Conservation (phyloP, 2,113 vertebrate species). For the Hymenochirus boettgeri region DNA sequence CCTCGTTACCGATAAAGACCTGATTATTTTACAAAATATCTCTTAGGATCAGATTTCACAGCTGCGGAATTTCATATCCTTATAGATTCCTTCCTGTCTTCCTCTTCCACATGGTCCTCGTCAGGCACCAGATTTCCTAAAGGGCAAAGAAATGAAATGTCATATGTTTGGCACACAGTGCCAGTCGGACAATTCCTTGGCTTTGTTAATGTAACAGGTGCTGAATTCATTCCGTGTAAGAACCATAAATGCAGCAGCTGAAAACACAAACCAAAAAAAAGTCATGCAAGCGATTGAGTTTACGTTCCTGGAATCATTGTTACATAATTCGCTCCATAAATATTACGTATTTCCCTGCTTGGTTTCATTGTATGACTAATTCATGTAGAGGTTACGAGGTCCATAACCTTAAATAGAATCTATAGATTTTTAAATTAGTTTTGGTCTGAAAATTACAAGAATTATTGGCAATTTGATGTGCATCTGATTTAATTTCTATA, state of each 20-base stretch:
- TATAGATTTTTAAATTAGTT: no score
- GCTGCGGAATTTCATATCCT: constrained; percentile 35
- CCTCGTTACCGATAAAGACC: constrained; percentile 3
- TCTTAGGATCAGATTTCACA: constrained; percentile 25
- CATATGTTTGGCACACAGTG: constrained; percentile 4
- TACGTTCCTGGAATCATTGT: constrained; percentile 1
- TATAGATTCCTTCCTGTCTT: constrained; percentile 25
- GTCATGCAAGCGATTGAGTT: constrained; percentile 22
- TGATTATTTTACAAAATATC: constrained; percentile 11
- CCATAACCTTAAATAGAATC: no score
- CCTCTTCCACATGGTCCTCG: constrained; percentile 24
- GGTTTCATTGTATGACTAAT: no score
- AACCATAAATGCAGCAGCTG: constrained; percentile 31
- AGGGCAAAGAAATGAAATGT: constrained; percentile 12
- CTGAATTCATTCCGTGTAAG: constrained; percentile 24
- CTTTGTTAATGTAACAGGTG: constrained; percentile 31
- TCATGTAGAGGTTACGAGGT: no score
- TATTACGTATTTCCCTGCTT: background rate
- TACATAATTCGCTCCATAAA: background rate
- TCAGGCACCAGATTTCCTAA: constrained; percentile 9
- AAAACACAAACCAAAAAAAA: constrained; percentile 17
- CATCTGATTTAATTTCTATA: no score
- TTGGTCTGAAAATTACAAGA: no score
- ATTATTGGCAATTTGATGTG: no score
- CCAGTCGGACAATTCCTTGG: constrained; percentile 3